Conservation (phyloP, 1,140 invertebrate genomes). For the Zaprionus nigranus region DNA sequence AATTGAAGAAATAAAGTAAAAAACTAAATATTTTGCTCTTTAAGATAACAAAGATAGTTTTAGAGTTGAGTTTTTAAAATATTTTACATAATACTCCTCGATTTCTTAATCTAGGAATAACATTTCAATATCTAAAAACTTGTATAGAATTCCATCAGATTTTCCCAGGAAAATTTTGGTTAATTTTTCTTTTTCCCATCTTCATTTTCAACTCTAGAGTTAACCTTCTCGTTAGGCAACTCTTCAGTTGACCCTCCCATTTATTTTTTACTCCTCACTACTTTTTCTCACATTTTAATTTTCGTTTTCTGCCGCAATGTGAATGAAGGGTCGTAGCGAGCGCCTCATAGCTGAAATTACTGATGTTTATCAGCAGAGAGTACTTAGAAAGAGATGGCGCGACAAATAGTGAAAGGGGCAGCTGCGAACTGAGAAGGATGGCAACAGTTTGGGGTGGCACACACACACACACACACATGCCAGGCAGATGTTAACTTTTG, state of each 20-base stretch:
- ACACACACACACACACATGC: constrained; percentile 20
- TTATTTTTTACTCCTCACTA: background rate
- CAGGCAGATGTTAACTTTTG: constrained; percentile 72
- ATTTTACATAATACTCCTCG: too few species aligned
- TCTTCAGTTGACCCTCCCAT: background rate
- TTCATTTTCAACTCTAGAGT: background rate
- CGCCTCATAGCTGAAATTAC: constrained; percentile 63
- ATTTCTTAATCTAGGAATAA: too few species aligned
- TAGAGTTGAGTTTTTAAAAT: too few species aligned
- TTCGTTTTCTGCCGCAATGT: constrained; percentile 58
- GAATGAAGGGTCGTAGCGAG: constrained; percentile 52
- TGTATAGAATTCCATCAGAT: too few species aligned
- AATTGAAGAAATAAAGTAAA: too few species aligned
- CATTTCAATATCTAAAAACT: too few species aligned
- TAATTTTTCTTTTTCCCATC: background rate
- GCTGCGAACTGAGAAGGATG: background rate
- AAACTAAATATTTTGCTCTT: too few species aligned
- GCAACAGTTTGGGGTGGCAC: constrained; percentile 2
- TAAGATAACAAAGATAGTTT: too few species aligned
- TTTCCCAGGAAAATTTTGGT: too few species aligned
- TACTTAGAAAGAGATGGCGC: constrained; percentile 22
- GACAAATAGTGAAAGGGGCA: constrained; percentile 5
- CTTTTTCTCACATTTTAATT: constrained; percentile 54
- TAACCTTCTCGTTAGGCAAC: background rate
- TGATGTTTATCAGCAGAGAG: constrained; percentile 75